Evolutionary conservation across 2,113 vertebrate species (phyloP), one percentile per base, ranked within the genome.

Genomic region (Dipodomys stephensi): DNA sequence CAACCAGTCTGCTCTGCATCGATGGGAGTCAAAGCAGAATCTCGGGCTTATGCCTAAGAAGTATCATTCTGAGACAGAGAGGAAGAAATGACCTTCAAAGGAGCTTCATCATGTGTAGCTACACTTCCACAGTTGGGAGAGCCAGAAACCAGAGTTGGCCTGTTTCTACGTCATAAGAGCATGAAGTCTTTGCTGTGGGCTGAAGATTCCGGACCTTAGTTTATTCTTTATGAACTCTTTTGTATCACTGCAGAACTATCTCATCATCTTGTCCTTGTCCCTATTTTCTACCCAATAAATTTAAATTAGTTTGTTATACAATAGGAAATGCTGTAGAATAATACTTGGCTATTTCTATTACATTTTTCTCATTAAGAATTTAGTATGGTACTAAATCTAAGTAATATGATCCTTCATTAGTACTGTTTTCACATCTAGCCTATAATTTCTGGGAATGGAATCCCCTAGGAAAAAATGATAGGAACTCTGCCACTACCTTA

Each of bases 11-110:
- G 96, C 90, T 20, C 87, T 97, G 57, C 95, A 95, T 46, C 95
- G 94, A 65, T 97, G 96, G 97, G 91, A 98, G 74, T 97, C 89
- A n/a, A 98, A 96, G 94, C 98, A 97, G 62, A 81, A 76, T 53
- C 91, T 97, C 64, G 97, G 97, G 87, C 80, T 96, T 86, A 65
- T 90, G n/a, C 57, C 95, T 35, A 96, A 88, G 84, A 96, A 96
- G 81, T 93, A 57, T 25, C 97, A 92, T 0, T 57, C 87, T 93
- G 95, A 98, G 30, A 71, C 87, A 85, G 72, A 91, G 95, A 97
- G 97, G 97, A 98, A 98, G 92, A 97, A 96, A 97, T 88, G 96
- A 90, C 97, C 94, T 4, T 69, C 22, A 1, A 27, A 67, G 12
- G 62, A 19, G n/a, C 94, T 74, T 95, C 96, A 81, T 91, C 93